Conservation (phyloP, 2,888 invertebrate genomes). For the Nymphalis urticae region DNA sequence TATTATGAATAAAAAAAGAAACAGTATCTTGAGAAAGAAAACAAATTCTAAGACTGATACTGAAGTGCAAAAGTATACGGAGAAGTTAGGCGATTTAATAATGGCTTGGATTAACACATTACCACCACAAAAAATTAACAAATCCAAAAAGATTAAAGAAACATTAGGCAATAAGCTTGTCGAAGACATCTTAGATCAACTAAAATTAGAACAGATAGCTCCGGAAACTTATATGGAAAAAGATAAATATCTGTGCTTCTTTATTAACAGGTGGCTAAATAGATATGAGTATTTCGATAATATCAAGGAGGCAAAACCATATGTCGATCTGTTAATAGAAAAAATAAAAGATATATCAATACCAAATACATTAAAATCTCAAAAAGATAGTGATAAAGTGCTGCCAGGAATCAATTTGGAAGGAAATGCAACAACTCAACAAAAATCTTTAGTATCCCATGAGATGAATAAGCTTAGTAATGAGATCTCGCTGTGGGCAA, state of each 20-base stretch:
- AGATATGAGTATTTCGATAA: conserved; percentile 50
- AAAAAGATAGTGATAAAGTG: conserved; percentile 6
- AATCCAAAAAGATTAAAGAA: conserved; percentile 22
- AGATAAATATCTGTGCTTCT: conserved; percentile 45
- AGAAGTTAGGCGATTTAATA: conserved; percentile 32
- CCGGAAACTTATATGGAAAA: conserved; percentile 39
- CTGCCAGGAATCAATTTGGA: not conserved
- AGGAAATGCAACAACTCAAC: not conserved
- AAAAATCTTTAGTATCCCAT: not conserved
- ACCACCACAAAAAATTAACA: conserved; percentile 24
- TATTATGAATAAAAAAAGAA: conserved; percentile 11
- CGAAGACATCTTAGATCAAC: conserved; percentile 37
- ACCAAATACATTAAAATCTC: conserved; percentile 4
- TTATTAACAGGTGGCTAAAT: conserved; percentile 52
- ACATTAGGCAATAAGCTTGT: conserved; percentile 32
- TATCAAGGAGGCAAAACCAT: conserved; percentile 43
- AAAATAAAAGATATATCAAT: conserved; percentile 21
- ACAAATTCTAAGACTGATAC: conserved; percentile 16
- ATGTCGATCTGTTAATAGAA: conserved; percentile 39
- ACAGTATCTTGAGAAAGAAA: conserved; percentile 17
- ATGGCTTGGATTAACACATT: conserved; percentile 35
- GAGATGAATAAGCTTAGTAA: not conserved
- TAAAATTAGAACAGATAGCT: conserved; percentile 26
- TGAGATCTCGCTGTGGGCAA: not conserved
- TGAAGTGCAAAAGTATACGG: conserved; percentile 23